A percentile compares a stretch with the other conserved stretches of the same genome.
Conservation (phyloP, 2,113 vertebrate species). For the Hiodon alosoides region DNA sequence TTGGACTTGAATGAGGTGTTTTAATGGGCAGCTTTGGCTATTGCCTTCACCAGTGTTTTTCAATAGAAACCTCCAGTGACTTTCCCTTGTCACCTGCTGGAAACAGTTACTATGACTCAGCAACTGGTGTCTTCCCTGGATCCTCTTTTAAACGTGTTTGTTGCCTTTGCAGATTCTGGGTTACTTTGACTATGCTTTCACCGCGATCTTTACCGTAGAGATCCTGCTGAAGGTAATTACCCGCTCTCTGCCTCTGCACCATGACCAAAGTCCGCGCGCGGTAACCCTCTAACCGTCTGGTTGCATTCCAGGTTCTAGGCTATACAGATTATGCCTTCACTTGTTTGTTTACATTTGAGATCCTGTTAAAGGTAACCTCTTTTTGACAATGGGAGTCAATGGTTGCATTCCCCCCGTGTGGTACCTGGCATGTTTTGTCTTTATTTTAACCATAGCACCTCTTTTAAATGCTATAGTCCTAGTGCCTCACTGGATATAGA, state of each 20-base stretch:
- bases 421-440: slow-evolving; percentile 75
- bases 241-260: slow-evolving; percentile 58
- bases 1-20: background rate
- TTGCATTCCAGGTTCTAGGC: slow-evolving; percentile 98
- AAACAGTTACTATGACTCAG: background rate
- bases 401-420: slow-evolving; percentile 78
- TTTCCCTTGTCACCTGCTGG: background rate
- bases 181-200: slow-evolving; percentile 99
- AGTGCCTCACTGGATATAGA: background rate
- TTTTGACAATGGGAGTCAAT: slow-evolving; percentile 64
- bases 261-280: slow-evolving; percentile 59
- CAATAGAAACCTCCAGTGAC: background rate
- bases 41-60: background rate
- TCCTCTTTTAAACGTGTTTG: slow-evolving; percentile 64
- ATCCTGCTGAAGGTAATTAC: slow-evolving; percentile 97
- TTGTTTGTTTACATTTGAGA: slow-evolving; percentile 99
- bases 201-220: slow-evolving; percentile 99
- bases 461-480: slow-evolving; percentile 57
- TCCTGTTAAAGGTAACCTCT: slow-evolving; percentile 96
- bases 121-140: slow-evolving; percentile 36
- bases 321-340: slow-evolving; percentile 99
- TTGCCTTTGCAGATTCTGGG: slow-evolving; percentile 99
- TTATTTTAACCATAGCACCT: slow-evolving; percentile 63
- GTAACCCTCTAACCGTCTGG: slow-evolving; percentile 81
- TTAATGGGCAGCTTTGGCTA: background rate